phyloP scores from a whole-genome alignment of 2,113 vertebrate species.

The Heptranchias perlo region DNA sequence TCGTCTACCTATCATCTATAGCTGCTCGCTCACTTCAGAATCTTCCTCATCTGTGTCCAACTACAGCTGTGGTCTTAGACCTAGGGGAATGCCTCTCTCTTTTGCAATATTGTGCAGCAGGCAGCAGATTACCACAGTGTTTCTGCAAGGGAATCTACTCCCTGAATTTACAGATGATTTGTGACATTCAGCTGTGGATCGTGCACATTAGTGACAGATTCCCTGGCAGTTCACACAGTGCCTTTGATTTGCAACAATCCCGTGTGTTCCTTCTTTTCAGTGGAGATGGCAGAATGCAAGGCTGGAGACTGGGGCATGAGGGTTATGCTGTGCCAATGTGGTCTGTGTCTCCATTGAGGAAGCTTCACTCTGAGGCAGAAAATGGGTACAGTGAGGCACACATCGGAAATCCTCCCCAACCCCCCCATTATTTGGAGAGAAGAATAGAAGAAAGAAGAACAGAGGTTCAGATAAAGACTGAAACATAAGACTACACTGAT shows the following conservation, averaged over 20 bases:
- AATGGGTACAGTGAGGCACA: neutral
- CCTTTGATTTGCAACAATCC: neutral
- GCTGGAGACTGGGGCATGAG: neutral
- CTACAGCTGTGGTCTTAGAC: neutral
- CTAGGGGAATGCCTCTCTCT: neutral
- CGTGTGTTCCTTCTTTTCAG: neutral
- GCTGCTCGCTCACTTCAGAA: neutral
- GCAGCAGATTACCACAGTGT: neutral
- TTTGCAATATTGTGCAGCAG: neutral
- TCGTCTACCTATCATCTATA: neutral
- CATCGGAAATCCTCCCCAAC: neutral
- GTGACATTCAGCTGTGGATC: neutral
- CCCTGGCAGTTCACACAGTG: neutral
- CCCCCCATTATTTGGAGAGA: neutral
- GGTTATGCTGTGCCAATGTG: neutral
- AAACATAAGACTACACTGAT: neutral
- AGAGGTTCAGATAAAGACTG: neutral
- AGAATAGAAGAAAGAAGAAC: neutral
- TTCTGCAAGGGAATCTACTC: neutral
- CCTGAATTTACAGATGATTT: neutral
- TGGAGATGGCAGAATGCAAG: neutral
- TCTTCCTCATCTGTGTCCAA: neutral
- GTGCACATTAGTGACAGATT: neutral
- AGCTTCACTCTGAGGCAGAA: neutral
- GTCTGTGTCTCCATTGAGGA: neutral